Conservation (phyloP, 2,888 invertebrate species). For the Cephus pygmeus region DNA sequence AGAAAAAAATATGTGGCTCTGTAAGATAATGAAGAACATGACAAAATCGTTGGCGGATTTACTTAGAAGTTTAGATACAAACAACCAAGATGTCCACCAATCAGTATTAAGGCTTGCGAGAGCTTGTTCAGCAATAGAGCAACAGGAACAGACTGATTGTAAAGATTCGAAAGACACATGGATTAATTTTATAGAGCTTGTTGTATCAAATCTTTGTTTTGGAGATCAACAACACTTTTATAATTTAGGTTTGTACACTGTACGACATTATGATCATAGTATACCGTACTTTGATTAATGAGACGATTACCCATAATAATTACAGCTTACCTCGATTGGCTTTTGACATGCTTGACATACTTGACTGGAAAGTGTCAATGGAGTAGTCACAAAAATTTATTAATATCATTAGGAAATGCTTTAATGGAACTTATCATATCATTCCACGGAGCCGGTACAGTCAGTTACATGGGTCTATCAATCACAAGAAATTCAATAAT, state of each 20-base stretch:
- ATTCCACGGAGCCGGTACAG: conserved; percentile 69
- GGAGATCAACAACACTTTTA: conserved; percentile 70
- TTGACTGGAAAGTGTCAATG: conserved; percentile 67
- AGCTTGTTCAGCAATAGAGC: conserved; percentile 47
- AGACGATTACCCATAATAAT: conserved; percentile 16
- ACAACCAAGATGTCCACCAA: conserved; percentile 56
- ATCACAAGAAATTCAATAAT: conserved; percentile 69
- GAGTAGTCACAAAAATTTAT: conserved; percentile 60
- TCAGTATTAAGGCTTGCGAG: conserved; percentile 55
- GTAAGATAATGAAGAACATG: conserved; percentile 49
- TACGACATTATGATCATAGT: not conserved
- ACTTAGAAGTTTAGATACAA: conserved; percentile 46
- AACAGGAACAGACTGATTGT: conserved; percentile 20
- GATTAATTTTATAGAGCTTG: conserved; percentile 66
- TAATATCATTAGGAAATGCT: conserved; percentile 63
- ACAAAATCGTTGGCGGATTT: conserved; percentile 54
- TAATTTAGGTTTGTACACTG: conserved; percentile 65
- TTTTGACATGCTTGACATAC: conserved; percentile 67
- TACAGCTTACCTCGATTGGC: conserved; percentile 68
- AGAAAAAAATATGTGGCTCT: conserved; percentile 43
- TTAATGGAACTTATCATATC: conserved; percentile 68
- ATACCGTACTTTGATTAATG: not conserved
- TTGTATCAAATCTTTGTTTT: conserved; percentile 67
- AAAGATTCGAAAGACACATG: conserved; percentile 53
- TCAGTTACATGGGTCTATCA: conserved; percentile 70